A percentile compares a stretch with the other conserved stretches of the same genome.
Evolutionary conservation across 1,140 invertebrate species (phyloP).

Genomic region (Heliconius himera): DNA sequence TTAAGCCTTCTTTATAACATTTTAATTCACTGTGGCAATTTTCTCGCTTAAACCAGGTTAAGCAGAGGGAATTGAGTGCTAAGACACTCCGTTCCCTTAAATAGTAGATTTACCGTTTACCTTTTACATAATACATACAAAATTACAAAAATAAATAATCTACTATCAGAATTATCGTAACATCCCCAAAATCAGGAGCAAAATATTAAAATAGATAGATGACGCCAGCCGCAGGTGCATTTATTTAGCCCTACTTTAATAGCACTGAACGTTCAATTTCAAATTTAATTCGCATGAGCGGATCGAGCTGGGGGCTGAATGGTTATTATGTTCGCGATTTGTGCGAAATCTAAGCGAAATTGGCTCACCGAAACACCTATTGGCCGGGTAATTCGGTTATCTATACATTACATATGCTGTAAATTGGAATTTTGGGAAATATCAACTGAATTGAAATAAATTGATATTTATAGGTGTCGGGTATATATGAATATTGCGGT

Average conservation of each 20-base stretch:
- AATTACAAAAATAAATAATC: neutral
- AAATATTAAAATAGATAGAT: conserved; percentile 2
- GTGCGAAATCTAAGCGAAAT: conserved; percentile 32
- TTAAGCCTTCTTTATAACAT: no score
- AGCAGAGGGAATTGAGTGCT: no score
- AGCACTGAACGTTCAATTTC: conserved; percentile 22
- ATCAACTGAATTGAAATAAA: conserved; percentile 9
- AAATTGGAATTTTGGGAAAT: conserved; percentile 12
- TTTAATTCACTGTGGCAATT: no score
- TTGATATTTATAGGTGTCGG: neutral
- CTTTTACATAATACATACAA: no score
- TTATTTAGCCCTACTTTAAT: conserved; percentile 29
- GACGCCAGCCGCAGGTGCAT: conserved; percentile 23
- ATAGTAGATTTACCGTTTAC: no score
- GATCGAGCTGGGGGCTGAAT: conserved; percentile 21
- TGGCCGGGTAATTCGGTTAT: conserved; percentile 24
- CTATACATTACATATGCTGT: conserved; percentile 29
- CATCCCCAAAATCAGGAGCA: neutral
- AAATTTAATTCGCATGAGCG: conserved; percentile 32
- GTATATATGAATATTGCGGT: neutral
- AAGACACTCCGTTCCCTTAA: no score
- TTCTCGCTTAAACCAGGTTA: no score
- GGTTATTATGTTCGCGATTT: conserved; percentile 28
- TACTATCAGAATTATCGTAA: neutral
- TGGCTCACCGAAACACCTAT: conserved; percentile 32